Evolutionary conservation across 2,113 vertebrate genomes (phyloP).

Genomic region (Carettochelys insculpta): DNA sequence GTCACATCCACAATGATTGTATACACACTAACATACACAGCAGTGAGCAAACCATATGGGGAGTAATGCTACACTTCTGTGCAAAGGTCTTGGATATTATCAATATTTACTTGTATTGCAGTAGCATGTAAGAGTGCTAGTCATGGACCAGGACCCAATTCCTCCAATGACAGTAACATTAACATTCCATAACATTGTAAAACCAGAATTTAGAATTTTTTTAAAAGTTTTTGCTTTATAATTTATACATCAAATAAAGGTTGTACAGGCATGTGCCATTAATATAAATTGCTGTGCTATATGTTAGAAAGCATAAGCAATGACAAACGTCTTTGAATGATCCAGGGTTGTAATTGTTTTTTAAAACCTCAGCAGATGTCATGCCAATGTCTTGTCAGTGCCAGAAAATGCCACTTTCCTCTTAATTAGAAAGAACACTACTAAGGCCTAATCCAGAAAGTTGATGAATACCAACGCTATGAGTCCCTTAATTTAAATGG

Average conservation of each 20-base stretch:
- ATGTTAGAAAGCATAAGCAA: background rate
- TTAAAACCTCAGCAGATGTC: background rate
- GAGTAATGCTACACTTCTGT: background rate
- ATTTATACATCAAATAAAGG: background rate
- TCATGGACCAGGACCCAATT: background rate
- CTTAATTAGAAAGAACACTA: background rate
- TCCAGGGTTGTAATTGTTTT: background rate
- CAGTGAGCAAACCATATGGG: background rate
- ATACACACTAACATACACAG: background rate
- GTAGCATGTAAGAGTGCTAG: background rate
- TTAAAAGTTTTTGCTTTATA: background rate
- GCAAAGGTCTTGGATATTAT: background rate
- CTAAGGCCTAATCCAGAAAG: background rate
- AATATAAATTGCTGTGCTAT: background rate
- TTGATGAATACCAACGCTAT: rapidly evolving
- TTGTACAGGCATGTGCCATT: background rate
- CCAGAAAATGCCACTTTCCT: background rate
- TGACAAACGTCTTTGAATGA: background rate
- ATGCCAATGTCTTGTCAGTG: background rate
- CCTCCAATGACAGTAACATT: background rate
- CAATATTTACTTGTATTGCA: background rate
- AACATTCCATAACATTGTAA: background rate
- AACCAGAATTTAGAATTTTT: background rate
- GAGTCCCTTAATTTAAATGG: background rate
- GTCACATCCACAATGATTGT: background rate